Evolutionary conservation across 2,888 invertebrate genomes (phyloP), one percentile per base, ranked within the genome.

Genomic region (Polyploca ridens): DNA sequence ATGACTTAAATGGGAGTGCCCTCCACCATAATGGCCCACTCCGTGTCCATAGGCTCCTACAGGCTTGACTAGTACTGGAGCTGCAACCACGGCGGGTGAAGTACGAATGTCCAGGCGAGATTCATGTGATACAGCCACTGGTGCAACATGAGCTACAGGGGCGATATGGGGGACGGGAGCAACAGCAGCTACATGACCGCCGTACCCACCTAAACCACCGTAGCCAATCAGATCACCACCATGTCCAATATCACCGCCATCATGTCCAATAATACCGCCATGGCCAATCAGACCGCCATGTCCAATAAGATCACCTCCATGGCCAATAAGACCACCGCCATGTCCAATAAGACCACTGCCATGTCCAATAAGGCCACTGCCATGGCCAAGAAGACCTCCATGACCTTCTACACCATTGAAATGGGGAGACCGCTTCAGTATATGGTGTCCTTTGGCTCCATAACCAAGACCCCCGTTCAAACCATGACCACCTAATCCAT

Each of bases 111-210:
- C 94, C 46, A 94, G 80, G 13, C 94, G 91, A 67, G 95, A 93
- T 74, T 95, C 95, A 69, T 94, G 94, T 6, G 95, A 95, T 0
- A 95, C 92, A 0, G 95, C 91, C 4, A 91, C 87, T 54, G 94
- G 94, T 41, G 81, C 78, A 1, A 74, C 66, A 7, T 70, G 71
- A 14, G 71, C 78, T 1, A 87, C 75, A 0, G 80, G 81, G 10
- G 79, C 81, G 0, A 85, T 54, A n/a, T 80, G 79, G 10, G 71
- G 76, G 10, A 74, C 33, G 3, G 70, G 70, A 33, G 35, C 72
- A 7, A 71, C 62, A 33, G 70, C 70, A 46, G 66, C 78, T 33
- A 63, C 62, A 14, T 74, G 77, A 33, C 72, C 77, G 3, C 73
- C 74, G 44, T 82, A 82, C 19, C 70, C 79, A 54, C 82, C 63